Evolutionary conservation across 2,888 invertebrate genomes (phyloP), one percentile per base, ranked within the genome.

Genomic region (Heliconius ismenius): DNA sequence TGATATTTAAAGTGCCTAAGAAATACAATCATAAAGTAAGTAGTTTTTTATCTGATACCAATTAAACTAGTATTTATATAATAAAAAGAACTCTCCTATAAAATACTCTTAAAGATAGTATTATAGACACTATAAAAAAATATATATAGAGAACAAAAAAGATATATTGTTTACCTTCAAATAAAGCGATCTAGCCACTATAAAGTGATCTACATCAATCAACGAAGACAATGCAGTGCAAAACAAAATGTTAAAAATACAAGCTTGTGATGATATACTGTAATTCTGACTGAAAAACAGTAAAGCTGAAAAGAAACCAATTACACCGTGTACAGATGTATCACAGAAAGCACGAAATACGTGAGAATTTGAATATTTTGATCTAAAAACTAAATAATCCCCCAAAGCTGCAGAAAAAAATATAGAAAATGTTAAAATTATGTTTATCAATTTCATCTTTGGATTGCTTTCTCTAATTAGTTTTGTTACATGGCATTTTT

Each of bases 161-260:
- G 1, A 18, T 49, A 15, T 49, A 15, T 49, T 15, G 15, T 49
- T 18, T 80, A 93, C 93, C 91, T 91, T 91, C 2, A 90, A 83
- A 80, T 87, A 73, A 77, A 93, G 79, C 4, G 93, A 93, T 81
- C 81, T 89, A 2, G 94, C 93, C 0, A 89, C 88, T n/a, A 93
- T 83, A 62, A 89, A 84, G 83, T 93, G 93, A 74, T 93, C 93
- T 0, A 93, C 74, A 81, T 93, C 93, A 32, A 93, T 93, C 0
- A 90, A 74, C 0, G 89, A 88, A 0, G 93, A 91, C 4, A 91
- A 75, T 0, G 87, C 13, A 0, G 92, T 90, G 62, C 94, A 93
- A 49, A 92, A 83, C 32, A 86, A 54, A 0, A 90, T 81, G 76
- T 93, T 88, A 4, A 81, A 83, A 2, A 87, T 28, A 70, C 84